These are phyloP conservation scores for Oxyteleia sp. DNA, from an alignment of 2,888 invertebrate species.

Conservation along the genomic window DNA sequence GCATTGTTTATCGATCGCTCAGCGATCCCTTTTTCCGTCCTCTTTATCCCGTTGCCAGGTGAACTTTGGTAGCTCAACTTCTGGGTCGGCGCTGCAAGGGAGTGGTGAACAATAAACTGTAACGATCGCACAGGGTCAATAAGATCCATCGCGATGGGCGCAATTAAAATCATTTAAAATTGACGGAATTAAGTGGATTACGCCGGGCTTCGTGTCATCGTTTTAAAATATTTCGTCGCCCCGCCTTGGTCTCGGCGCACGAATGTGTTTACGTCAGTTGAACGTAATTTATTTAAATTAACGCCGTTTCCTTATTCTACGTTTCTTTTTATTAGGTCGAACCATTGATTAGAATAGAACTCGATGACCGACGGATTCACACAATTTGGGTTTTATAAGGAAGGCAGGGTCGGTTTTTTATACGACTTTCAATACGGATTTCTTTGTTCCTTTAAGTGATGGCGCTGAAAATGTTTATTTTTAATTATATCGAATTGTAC, in stretches of 20 bases:
- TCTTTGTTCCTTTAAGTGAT: too few species aligned
- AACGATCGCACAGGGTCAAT: slow-evolving; percentile 54
- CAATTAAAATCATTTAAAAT: slow-evolving; percentile 54
- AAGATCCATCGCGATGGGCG: slow-evolving; percentile 32
- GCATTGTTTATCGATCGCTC: neutral
- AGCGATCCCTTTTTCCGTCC: neutral
- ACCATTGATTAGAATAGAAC: too few species aligned
- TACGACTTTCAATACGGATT: too few species aligned
- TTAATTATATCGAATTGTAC: too few species aligned
- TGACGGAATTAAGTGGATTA: slow-evolving; percentile 43
- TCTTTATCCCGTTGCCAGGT: slow-evolving; percentile 28
- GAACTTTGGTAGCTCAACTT: slow-evolving; percentile 45
- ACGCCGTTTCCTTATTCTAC: slow-evolving; percentile 1
- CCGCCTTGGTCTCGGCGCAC: neutral
- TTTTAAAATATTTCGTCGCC: slow-evolving; percentile 22
- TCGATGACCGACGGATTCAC: too few species aligned
- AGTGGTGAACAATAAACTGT: slow-evolving; percentile 53
- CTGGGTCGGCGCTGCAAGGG: slow-evolving; percentile 40
- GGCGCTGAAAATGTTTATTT: too few species aligned
- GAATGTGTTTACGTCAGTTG: slow-evolving; percentile 14
- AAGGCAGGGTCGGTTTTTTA: too few species aligned
- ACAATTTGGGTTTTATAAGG: too few species aligned
- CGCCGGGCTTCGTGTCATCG: slow-evolving; percentile 22
- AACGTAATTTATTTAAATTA: slow-evolving; percentile 17
- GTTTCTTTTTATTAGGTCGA: too few species aligned